phyloP scores from a whole-genome alignment of 2,888 invertebrate genomes.

The Mamestra brassicae region DNA sequence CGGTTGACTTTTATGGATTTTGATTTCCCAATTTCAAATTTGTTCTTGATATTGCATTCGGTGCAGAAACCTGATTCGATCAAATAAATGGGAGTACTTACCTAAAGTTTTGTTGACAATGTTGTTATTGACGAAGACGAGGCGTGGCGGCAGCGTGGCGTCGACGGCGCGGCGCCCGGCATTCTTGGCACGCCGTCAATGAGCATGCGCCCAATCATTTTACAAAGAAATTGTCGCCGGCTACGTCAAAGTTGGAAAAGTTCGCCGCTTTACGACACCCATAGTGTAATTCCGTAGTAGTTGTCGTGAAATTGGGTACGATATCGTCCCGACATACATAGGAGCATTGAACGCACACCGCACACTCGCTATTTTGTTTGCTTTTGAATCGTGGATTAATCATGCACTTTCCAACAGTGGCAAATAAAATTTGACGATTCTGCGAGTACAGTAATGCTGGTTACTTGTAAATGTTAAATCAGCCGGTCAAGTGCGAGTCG shows the following conservation, averaged over 20 bases:
- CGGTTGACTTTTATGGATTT: conserved; percentile 25
- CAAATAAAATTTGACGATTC: not conserved
- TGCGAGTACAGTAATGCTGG: not conserved
- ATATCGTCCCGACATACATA: conserved; percentile 34
- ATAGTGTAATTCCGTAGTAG: conserved; percentile 57
- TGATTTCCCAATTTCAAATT: conserved; percentile 8
- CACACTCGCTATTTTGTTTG: conserved; percentile 42
- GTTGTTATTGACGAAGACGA: conserved; percentile 45
- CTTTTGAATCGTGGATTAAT: conserved; percentile 17
- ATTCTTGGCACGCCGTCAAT: conserved; percentile 71
- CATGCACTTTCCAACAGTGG: conserved; percentile 13
- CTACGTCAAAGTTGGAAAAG: conserved; percentile 64
- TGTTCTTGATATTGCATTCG: conserved; percentile 5
- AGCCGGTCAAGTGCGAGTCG: no score
- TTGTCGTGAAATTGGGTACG: conserved; percentile 48
- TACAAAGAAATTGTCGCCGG: conserved; percentile 63
- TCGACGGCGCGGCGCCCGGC: conserved; percentile 56
- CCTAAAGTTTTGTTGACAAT: conserved; percentile 53
- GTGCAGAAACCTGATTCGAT: not conserved
- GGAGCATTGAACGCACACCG: conserved; percentile 52
- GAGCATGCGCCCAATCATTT: conserved; percentile 61
- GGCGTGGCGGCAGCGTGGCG: conserved; percentile 40
- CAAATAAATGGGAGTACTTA: conserved; percentile 14
- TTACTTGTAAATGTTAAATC: not conserved
- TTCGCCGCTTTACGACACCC: conserved; percentile 59